Conservation (phyloP, 2,888 invertebrate genomes). For the Melanargia galathea region DNA sequence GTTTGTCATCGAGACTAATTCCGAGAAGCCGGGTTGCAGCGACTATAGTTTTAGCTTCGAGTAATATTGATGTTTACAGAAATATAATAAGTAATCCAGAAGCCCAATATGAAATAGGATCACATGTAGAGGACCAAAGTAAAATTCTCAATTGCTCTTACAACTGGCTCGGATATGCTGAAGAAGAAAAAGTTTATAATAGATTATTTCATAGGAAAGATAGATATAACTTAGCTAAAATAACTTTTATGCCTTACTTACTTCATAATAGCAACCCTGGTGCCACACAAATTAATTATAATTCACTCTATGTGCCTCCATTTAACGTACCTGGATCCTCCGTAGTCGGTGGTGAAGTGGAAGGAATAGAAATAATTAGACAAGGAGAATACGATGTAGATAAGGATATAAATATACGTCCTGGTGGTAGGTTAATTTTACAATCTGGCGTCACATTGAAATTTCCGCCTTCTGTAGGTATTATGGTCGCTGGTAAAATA, state of each 20-base stretch:
- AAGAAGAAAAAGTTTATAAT: slow-evolving; percentile 88
- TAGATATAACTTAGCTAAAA: slow-evolving; percentile 96
- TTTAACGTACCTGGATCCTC: slow-evolving; percentile 87
- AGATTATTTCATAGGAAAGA: slow-evolving; percentile 93
- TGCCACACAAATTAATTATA: slow-evolving; percentile 90
- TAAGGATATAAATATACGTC: slow-evolving; percentile 96
- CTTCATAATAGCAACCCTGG: slow-evolving; percentile 94
- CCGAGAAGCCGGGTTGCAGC: slow-evolving; percentile 97
- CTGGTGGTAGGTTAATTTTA: slow-evolving; percentile 94
- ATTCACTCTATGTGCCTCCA: slow-evolving; percentile 89
- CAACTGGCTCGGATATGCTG: slow-evolving; percentile 94
- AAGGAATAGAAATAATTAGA: slow-evolving; percentile 92
- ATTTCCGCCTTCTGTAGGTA: slow-evolving; percentile 96
- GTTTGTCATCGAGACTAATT: slow-evolving; percentile 86
- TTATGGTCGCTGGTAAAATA: slow-evolving; percentile 97
- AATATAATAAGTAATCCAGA: slow-evolving; percentile 96
- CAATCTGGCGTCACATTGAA: slow-evolving; percentile 93
- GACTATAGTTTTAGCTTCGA: slow-evolving; percentile 94
- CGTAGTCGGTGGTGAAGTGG: slow-evolving; percentile 94
- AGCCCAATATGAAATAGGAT: slow-evolving; percentile 96
- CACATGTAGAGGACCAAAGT: slow-evolving; percentile 96
- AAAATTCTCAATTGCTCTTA: slow-evolving; percentile 95
- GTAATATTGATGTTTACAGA: slow-evolving; percentile 92
- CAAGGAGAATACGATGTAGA: slow-evolving; percentile 95
- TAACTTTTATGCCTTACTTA: slow-evolving; percentile 94